Evolutionary conservation across 2,888 invertebrate species (phyloP), one percentile per base, ranked within the genome.

Genomic region (Zonitis immaculata): DNA sequence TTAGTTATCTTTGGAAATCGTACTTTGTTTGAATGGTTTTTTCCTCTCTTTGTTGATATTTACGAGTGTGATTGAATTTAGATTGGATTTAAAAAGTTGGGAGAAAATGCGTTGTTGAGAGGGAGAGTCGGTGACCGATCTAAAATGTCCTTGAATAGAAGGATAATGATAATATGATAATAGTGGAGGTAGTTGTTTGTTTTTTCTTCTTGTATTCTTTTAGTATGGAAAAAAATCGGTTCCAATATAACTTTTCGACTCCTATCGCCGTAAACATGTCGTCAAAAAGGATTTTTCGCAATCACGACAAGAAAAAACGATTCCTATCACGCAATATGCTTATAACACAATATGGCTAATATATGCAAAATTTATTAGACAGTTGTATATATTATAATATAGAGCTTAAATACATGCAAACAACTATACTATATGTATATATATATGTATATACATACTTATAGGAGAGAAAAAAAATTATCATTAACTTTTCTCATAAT

Each of bases 1-100:
- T 67, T 64, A 65, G 60, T 66, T 67, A 68, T 66, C 57, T 62
- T 59, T n/a, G 42, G 63, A 60, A 64, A 67, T 66, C 65, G 63
- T 57, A 65, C 64, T 65, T 64, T 63, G 62, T 63, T 61, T 59
- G 58, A 63, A 63, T 60, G 59, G n/a, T 60, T 59, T 6, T 8
- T 25, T 25, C 6, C 6, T 25, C 6, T 25, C 25, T 25, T 60
- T 59, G n/a, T n/a, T 64, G 66, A 64, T 68, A 65, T 63, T 57
- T 57, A 57, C 47, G 49, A 45, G 32, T 56, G 56, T 60, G 66
- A 67, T 65, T 65, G 67, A 65, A 65, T 67, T 66, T 63, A 67
- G 66, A 67, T 65, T 66, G 62, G 62, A 60, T 60, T 60, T 16
- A 54, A n/a, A n/a, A n/a, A n/a, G 56, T 52, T 46, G 30, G 50